A percentile compares a stretch with the other conserved stretches of the same genome.
phyloP scores from a whole-genome alignment of 2,797 vertebrate species.

The Rousettus madagascariensis region DNA sequence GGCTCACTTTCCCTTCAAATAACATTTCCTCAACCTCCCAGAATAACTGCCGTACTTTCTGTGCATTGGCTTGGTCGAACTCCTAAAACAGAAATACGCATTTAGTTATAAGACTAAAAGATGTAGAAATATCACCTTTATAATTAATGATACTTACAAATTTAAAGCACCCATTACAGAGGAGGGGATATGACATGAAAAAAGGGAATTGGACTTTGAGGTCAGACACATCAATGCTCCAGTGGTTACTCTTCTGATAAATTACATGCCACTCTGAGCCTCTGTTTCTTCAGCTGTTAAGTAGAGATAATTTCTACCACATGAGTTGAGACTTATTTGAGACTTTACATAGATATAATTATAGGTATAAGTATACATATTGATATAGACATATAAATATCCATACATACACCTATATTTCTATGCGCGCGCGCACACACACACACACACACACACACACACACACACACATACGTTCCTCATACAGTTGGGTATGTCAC shows the following conservation, averaged over 20 bases:
- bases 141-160: not conserved
- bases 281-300: not conserved
- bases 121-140: not conserved
- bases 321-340: not conserved
- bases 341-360: not conserved
- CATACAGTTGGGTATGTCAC: not conserved
- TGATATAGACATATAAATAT: not conserved
- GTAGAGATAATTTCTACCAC: not conserved
- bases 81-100: slow-evolving; percentile 82
- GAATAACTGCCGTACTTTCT: slow-evolving; percentile 88
- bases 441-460: not conserved
- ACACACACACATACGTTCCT: not conserved
- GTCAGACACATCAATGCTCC: not conserved
- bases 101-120: not conserved
- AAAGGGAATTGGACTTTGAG: not conserved
- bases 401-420: not conserved
- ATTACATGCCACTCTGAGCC: not conserved
- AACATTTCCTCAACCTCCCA: slow-evolving; percentile 90
- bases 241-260: not conserved
- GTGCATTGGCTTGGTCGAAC: slow-evolving; percentile 88
- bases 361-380: not conserved
- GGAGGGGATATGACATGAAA: not conserved
- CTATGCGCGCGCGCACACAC: accelerated
- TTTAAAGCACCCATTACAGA: not conserved
- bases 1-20: slow-evolving; percentile 88